A percentile compares a stretch with the other conserved stretches of the same genome.
These are phyloP conservation scores for Catamblyrhynchus diadema DNA, from an alignment of 2,797 vertebrate species.

Conservation along the genomic window DNA sequence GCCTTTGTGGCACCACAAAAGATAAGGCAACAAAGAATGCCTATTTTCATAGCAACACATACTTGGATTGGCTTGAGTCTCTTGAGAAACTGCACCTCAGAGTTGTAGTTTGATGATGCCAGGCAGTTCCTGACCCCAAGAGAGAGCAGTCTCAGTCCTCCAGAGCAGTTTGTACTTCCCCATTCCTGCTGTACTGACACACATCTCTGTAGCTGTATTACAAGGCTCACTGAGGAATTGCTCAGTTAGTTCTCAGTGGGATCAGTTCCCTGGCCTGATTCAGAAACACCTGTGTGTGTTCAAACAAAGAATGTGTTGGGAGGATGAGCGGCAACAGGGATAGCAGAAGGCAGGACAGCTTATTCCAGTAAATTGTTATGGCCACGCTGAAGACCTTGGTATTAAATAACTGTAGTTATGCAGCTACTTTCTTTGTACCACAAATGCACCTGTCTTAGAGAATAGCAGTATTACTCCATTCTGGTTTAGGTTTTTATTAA, in stretches of 20 bases:
- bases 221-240: neutral
- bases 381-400: neutral
- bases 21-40: neutral
- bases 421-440: neutral
- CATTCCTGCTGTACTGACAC: neutral
- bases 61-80: neutral
- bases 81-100: neutral
- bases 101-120: neutral
- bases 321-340: neutral
- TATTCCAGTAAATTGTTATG: neutral
- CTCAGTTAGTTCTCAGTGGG: neutral
- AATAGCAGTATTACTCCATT: neutral
- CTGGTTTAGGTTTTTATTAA: neutral
- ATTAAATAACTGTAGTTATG: neutral
- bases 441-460: neutral
- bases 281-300: neutral
- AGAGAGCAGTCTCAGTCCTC: neutral
- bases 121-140: neutral
- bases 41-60: neutral
- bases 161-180: neutral
- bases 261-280: neutral
- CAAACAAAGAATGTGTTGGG: neutral
- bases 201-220: neutral
- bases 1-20: neutral
- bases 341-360: neutral